These are phyloP conservation scores for Tupaia chinensis DNA, from an alignment of 2,113 vertebrate species.

Conservation along the genomic window DNA sequence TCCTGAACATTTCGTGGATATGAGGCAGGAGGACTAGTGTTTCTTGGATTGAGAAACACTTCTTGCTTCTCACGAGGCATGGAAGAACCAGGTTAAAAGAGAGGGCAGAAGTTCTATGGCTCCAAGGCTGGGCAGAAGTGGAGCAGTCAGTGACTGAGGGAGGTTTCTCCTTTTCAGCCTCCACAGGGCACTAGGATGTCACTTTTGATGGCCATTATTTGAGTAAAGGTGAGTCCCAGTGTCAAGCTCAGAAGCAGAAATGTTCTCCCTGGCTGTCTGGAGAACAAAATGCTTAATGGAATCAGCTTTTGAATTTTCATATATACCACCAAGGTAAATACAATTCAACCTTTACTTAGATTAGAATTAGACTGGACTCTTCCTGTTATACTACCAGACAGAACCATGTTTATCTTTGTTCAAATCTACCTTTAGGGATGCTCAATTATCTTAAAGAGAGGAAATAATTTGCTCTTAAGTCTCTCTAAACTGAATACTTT, in stretches of 20 bases:
- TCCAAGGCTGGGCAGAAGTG: not conserved
- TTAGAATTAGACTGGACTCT: not conserved
- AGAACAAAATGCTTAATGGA: rapidly evolving
- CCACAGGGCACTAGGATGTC: too few species aligned
- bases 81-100: not conserved
- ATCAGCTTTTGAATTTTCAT: not conserved
- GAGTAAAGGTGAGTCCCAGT: not conserved
- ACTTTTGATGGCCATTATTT: not conserved
- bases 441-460: not conserved
- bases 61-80: not conserved
- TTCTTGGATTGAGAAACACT: not conserved
- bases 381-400: too few species aligned
- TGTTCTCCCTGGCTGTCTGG: not conserved
- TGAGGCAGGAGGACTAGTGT: not conserved
- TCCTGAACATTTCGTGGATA: not conserved
- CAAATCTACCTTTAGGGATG: not conserved
- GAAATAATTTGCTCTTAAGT: not conserved
- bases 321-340: not conserved
- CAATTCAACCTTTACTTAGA: not conserved
- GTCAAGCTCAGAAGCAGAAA: not conserved
- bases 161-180: not conserved
- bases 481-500: not conserved
- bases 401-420: not conserved
- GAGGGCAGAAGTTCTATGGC: not conserved
- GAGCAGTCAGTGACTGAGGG: not conserved